Base-by-base conservation (phyloP, 1,140 invertebrate genomes). In the Camponotus vicinus region DNA sequence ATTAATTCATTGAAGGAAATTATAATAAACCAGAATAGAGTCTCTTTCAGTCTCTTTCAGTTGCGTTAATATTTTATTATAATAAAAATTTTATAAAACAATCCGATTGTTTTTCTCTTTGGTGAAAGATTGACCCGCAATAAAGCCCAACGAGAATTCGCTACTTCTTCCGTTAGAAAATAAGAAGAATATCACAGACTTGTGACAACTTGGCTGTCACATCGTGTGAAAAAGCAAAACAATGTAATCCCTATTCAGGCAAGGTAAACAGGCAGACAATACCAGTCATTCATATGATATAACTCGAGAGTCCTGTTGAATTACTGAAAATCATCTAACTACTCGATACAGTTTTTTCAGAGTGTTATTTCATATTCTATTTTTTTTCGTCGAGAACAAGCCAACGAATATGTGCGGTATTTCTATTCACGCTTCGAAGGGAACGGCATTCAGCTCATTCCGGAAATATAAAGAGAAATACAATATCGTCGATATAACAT, bases 381-480 rank as follows among this genome's bases (percentile, higher is more conserved):
- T 13, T 70, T 67, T 45, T 61, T 82, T 52, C 15, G 3, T 13
- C 40, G 70, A n/a, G n/a, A 18, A 27, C 8, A 52, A 57, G 42
- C 67, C 18, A 61, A 45, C 27, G 79, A 70, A 61, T 55, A 42
- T 21, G 55, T 34, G 55, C 40, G 40, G 52, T 83, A 83, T 75
- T 83, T 83, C 55, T 61, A 37, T 37, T 37, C 79, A 27, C 67
- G 37, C 18, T 82, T 7, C 55, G 67, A 75, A 83, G 61, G 37
- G 57, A 83, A 73, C 69, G 69, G 69, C 79, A 75, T 83, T 83
- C 57, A 61, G 61, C 55, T 83, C 69, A 83, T 83, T 83, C 79
- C 69, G 69, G 79, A 83, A 83, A 75, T 75, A 83, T 83, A 83
- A 83, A 83, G 79, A 83, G 79, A 75, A 83, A 83, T 83, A 83